phyloP scores from a whole-genome alignment of 2,113 vertebrate genomes.

The Numida meleagris region DNA sequence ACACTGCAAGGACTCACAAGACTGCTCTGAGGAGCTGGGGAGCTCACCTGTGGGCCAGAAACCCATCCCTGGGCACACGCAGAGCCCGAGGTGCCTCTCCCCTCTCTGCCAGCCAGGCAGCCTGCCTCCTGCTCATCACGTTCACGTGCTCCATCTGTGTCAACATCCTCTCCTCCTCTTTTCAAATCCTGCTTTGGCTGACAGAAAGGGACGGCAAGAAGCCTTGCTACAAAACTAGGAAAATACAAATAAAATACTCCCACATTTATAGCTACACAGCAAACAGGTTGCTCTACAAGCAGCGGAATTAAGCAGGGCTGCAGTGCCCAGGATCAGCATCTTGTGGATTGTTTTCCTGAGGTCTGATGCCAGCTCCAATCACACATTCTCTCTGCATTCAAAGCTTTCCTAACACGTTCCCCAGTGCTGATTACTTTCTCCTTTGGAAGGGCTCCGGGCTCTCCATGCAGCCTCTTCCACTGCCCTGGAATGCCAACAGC shows the following conservation, averaged over 20 bases:
- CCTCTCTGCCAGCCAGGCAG: background rate
- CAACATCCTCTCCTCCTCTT: background rate
- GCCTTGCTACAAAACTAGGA: background rate
- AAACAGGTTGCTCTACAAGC: background rate
- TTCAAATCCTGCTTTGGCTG: background rate
- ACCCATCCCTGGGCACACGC: background rate
- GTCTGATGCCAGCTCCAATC: background rate
- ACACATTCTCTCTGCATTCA: background rate
- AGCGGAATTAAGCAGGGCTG: background rate
- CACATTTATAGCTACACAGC: background rate
- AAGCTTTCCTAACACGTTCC: background rate
- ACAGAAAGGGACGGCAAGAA: background rate
- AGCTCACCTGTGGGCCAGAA: background rate
- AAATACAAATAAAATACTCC: background rate
- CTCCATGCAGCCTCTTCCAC: background rate
- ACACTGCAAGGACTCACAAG: fast-evolving
- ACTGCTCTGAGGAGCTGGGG: background rate
- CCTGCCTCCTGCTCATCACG: background rate
- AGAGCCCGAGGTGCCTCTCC: fast-evolving
- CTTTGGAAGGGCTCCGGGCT: background rate
- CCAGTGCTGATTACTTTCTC: background rate
- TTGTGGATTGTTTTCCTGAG: background rate
- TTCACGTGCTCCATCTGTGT: background rate
- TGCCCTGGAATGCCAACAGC: background rate
- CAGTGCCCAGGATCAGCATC: background rate